Evolutionary conservation across 2,113 vertebrate genomes (phyloP).

Genomic region (Atrichornis clamosus): DNA sequence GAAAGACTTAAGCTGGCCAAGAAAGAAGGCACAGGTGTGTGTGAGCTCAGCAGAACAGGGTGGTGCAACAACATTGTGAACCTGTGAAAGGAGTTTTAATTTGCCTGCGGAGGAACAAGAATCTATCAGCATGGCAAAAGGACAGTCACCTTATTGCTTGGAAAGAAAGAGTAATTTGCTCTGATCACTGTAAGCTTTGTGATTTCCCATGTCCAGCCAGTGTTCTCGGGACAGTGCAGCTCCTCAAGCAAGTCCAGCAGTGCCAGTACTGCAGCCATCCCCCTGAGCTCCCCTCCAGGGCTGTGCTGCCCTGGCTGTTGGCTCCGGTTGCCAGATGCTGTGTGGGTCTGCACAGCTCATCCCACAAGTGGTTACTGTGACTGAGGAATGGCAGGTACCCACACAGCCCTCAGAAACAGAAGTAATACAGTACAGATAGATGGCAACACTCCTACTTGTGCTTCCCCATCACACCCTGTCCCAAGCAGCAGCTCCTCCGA

Average conservation of each 20-base stretch:
- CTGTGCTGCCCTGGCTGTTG: background rate
- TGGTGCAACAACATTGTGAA: background rate
- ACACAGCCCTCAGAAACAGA: background rate
- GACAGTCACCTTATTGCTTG: background rate
- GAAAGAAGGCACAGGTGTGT: background rate
- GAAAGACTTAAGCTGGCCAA: background rate
- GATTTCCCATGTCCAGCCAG: background rate
- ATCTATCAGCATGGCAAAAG: background rate
- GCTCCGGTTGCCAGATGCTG: background rate
- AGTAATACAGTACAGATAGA: background rate
- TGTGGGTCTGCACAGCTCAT: background rate
- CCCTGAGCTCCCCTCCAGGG: background rate
- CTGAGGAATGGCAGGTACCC: background rate
- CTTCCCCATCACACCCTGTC: background rate
- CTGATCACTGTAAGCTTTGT: background rate
- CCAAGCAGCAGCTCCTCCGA: background rate
- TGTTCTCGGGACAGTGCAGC: background rate
- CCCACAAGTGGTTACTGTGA: background rate
- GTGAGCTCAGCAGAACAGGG: background rate
- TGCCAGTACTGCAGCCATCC: background rate
- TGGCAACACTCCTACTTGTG: background rate
- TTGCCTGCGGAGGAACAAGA: background rate
- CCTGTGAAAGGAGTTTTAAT: background rate
- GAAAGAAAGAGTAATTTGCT: background rate
- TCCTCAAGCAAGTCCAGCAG: background rate